Conservation (phyloP, 2,113 vertebrate species). For the Tragelaphus strepsiceros region DNA sequence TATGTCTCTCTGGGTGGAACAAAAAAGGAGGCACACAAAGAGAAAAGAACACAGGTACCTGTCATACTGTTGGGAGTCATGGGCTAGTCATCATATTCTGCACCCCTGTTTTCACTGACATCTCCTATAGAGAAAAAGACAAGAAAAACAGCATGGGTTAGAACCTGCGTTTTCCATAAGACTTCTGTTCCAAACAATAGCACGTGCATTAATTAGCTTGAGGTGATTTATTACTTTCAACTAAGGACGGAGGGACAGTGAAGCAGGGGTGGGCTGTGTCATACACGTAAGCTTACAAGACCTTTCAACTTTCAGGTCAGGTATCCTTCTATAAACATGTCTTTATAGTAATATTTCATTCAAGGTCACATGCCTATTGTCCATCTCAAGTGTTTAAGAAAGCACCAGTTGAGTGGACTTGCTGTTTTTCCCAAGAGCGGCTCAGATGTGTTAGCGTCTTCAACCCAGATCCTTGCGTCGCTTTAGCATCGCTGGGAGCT, state of each 20-base stretch:
- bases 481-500: background rate
- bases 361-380: background rate
- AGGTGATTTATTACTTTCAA: background rate
- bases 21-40: background rate
- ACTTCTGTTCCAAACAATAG: background rate
- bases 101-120: constrained; percentile 68
- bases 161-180: background rate
- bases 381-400: background rate
- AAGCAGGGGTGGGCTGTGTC: background rate
- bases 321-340: background rate
- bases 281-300: background rate
- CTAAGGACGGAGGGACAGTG: background rate
- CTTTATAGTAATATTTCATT: background rate
- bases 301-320: background rate
- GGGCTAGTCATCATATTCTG: constrained; percentile 83
- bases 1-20: background rate
- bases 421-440: background rate
- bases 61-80: constrained; percentile 87
- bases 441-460: background rate
- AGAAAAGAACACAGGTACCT: constrained; percentile 74
- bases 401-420: background rate
- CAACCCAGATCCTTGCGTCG: background rate
- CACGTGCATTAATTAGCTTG: background rate
- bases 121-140: constrained; percentile 74
- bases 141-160: constrained; percentile 47